Conservation (phyloP, 2,113 vertebrate genomes). For the Panthera leo region DNA sequence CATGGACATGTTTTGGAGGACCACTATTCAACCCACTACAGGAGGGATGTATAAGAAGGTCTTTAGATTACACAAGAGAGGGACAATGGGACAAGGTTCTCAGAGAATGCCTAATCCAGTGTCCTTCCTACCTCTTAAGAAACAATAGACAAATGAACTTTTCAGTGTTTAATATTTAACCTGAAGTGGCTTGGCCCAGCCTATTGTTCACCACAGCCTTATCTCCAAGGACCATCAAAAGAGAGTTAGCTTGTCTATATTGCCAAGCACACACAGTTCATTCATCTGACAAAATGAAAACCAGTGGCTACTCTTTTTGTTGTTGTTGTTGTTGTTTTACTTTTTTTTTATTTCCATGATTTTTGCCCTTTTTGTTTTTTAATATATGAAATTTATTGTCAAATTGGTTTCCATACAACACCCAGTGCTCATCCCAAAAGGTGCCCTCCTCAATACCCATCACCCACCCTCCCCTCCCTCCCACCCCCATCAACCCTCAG, state of each 20-base stretch:
- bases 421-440: too few species aligned
- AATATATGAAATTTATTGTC: too few species aligned
- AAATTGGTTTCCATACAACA: too few species aligned
- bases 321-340: too few species aligned
- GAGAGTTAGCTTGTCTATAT: not conserved
- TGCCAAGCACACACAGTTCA: not conserved
- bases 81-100: not conserved
- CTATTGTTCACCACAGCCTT: constrained; percentile 12
- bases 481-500: too few species aligned
- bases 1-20: not conserved
- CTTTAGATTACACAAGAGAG: not conserved
- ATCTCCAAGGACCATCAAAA: constrained; percentile 6
- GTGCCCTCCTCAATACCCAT: too few species aligned
- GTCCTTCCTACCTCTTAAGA: not conserved
- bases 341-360: too few species aligned
- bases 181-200: not conserved
- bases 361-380: too few species aligned
- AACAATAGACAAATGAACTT: constrained; percentile 18
- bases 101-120: not conserved
- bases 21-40: not conserved
- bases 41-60: not conserved
- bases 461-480: too few species aligned
- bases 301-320: not conserved
- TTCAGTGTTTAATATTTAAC: not conserved
- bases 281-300: constrained; percentile 29